Evolutionary conservation across 2,888 invertebrate species (phyloP).

Genomic region (Gasteruption jaculator): DNA sequence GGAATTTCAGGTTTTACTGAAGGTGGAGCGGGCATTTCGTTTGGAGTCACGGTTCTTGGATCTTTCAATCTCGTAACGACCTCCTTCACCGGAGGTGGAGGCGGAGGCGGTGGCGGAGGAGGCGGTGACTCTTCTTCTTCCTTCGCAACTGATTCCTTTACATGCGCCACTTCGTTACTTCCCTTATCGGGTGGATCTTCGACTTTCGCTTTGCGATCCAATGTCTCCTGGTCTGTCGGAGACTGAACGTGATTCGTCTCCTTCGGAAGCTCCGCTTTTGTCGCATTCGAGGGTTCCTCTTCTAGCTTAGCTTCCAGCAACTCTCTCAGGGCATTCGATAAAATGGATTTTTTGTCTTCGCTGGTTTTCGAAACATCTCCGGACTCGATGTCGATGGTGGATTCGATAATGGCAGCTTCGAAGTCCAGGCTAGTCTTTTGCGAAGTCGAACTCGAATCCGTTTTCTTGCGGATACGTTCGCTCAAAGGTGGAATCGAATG

Average conservation of each 20-base stretch:
- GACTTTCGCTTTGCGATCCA: not conserved
- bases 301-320: constrained; percentile 43
- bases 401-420: constrained; percentile 46
- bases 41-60: constrained; percentile 44
- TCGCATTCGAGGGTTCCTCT: constrained; percentile 24
- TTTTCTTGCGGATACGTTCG: constrained; percentile 45
- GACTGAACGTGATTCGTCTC: constrained; percentile 1
- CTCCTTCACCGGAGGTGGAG: too few relatives aligned
- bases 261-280: constrained; percentile 21
- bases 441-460: constrained; percentile 27
- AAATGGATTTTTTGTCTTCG: constrained; percentile 38
- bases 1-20: constrained; percentile 37
- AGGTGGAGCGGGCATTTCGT: constrained; percentile 38
- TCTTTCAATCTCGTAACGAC: constrained; percentile 36
- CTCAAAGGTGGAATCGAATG: constrained; percentile 46
- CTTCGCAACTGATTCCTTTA: constrained; percentile 1
- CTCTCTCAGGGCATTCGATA: constrained; percentile 42
- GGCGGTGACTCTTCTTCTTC: constrained; percentile 12
- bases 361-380: constrained; percentile 29
- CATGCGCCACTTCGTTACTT: constrained; percentile 4
- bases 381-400: constrained; percentile 40
- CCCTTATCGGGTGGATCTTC: not conserved
- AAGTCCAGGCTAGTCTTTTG: constrained; percentile 40
- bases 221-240: constrained; percentile 5
- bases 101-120: constrained; percentile 3